phyloP scores from a whole-genome alignment of 2,113 vertebrate genomes.

The Rissa tridactyla region DNA sequence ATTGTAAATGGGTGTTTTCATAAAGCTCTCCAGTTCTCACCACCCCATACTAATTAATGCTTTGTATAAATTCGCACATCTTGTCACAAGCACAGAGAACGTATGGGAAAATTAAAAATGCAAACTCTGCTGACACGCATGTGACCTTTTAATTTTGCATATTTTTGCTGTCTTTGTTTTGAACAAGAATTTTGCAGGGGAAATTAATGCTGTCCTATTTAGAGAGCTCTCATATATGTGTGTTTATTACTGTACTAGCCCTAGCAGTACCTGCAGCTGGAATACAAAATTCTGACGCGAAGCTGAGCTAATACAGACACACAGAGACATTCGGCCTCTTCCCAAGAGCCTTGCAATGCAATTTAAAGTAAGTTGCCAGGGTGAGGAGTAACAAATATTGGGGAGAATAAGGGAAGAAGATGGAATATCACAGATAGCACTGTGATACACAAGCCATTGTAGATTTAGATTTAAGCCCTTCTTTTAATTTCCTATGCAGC shows the following conservation, averaged over 20 bases:
- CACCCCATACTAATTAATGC: slow-evolving; percentile 4
- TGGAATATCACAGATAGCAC: not conserved
- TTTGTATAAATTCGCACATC: not conserved
- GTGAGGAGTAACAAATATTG: not conserved
- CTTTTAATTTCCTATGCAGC: not conserved
- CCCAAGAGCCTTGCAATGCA: not conserved
- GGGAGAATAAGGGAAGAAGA: not conserved
- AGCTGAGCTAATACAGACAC: not conserved
- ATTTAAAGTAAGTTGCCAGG: not conserved
- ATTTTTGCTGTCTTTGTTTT: not conserved
- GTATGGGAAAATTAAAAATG: not conserved
- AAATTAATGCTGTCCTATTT: not conserved
- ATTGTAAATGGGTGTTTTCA: not conserved
- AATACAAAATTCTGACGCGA: not conserved
- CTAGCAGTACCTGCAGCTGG: not conserved
- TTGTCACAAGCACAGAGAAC: not conserved
- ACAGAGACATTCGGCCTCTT: not conserved
- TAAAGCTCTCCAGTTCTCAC: not conserved
- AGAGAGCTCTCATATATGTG: not conserved
- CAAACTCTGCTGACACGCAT: not conserved
- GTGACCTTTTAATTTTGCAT: not conserved
- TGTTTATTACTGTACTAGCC: not conserved
- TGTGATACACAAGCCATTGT: not conserved
- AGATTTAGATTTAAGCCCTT: not conserved
- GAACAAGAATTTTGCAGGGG: not conserved